A percentile compares a stretch with the other conserved stretches of the same genome.
Conservation (phyloP, 2,888 invertebrate species). For the Chymomyza amoena region DNA sequence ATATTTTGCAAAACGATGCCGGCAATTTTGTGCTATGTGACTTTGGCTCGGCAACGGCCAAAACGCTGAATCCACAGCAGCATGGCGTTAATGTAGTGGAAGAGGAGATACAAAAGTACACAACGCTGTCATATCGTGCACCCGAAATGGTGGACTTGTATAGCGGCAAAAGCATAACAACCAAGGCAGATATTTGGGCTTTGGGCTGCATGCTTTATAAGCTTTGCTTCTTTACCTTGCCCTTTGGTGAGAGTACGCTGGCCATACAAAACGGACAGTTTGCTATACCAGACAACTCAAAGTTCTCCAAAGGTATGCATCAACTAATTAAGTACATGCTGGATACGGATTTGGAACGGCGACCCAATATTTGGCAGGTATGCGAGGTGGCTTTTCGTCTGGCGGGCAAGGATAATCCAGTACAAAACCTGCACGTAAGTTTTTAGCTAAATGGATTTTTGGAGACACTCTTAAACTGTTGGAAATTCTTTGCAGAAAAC, state of each 20-base stretch:
- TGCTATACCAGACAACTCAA: conserved; percentile 89
- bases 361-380: conserved; percentile 94
- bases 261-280: conserved; percentile 95
- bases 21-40: conserved; percentile 93
- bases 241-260: conserved; percentile 94
- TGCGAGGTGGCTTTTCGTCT: conserved; percentile 86
- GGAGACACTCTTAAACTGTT: not conserved
- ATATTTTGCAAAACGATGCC: conserved; percentile 88
- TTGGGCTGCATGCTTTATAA: conserved; percentile 93
- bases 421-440: conserved; percentile 88
- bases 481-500: conserved; percentile 81
- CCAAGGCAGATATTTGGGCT: conserved; percentile 95
- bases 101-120: conserved; percentile 92
- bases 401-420: conserved; percentile 86
- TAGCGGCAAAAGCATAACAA: conserved; percentile 88
- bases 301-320: conserved; percentile 85
- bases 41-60: conserved; percentile 95
- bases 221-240: conserved; percentile 92
- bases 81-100: conserved; percentile 86
- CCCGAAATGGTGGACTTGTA: conserved; percentile 97
- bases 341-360: conserved; percentile 87
- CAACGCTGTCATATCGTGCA: conserved; percentile 92
- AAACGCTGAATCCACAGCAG: conserved; percentile 84
- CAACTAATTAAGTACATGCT: conserved; percentile 90
- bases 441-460: not conserved